Evolutionary conservation across 30 jellyfish, hydroid and myxozoan species (phyloP), one percentile per base, ranked within the genome.

Genomic region (Aurelia sp.): DNA sequence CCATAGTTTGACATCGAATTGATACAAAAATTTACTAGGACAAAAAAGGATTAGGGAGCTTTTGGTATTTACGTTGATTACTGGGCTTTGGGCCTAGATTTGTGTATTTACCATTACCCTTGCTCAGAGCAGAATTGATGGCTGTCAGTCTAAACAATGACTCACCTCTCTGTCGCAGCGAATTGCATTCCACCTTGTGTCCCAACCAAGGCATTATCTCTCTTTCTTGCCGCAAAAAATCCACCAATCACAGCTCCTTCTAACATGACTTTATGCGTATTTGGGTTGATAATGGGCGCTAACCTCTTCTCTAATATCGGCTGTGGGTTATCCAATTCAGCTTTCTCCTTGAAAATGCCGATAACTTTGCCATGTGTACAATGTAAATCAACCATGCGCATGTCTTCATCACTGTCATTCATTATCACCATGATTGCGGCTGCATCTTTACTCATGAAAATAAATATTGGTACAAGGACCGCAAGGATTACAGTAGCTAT

Each of bases 321-420:
- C 64, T 79, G 89, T 16, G 89, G 89, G 58, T 79, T 63, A 16
- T 79, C 89, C 35, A 79, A 53, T 21, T 65, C 80, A 33, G 89
- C 89, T 22, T 79, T 79, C 80, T 79, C 89, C 51, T 79, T 79
- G 67, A 79, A 79, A 40, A 79, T 79, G 67, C 89, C 89, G 71
- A 79, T 51, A 16, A 79, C 72, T 24, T 79, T 79, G 77, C 89
- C 89, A 65, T 79, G 89, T 13, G 89, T 79, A 8, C 78, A 60
- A 63, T 79, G 80, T 69, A 79, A 44, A 48, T 79, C 89, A 19
- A 63, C 60, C 89, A 79, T 79, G 9, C 67, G 33, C 80, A 79
- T 79, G 48, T 79, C 89, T 57, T 79, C 89, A 27, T 79, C 89
- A 9, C 61, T 62, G 63, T 79, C 80, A 47, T 79, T 79, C 60